phyloP scores from a whole-genome alignment of 2,888 invertebrate species.

The Tuta absoluta region DNA sequence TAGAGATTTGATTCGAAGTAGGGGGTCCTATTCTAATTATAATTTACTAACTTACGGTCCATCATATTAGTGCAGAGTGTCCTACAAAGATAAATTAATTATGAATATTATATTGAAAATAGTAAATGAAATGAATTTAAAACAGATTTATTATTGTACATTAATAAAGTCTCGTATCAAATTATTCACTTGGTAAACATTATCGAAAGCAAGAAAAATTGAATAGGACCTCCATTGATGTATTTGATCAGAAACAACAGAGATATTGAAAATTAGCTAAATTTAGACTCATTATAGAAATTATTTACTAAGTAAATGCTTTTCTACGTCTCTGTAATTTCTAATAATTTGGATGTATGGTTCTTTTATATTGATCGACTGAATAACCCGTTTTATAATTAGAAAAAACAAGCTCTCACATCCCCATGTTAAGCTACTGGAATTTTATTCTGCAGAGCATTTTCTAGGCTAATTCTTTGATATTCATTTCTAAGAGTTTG shows the following conservation, averaged over 20 bases:
- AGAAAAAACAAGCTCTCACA: neutral
- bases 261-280: neutral
- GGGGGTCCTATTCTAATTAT: conserved; percentile 2
- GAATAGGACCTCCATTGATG: neutral
- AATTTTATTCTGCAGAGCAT: no score
- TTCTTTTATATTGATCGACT: neutral
- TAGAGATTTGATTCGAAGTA: conserved; percentile 44
- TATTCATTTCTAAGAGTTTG: no score
- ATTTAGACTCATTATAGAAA: neutral
- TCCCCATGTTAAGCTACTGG: no score
- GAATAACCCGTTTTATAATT: neutral
- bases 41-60: neutral
- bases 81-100: neutral
- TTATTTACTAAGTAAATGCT: neutral
- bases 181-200: no score
- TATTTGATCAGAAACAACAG: neutral
- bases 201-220: neutral
- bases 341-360: conserved; percentile 9
- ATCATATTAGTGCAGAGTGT: neutral
- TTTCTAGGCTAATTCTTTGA: no score
- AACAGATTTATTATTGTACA: no score
- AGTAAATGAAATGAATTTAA: no score
- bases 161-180: no score
- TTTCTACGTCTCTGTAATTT: conserved; percentile 10
- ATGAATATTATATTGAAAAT: no score